Conservation (phyloP, 30 jellyfish, hydroid and myxozoan genomes). For the Aurelia sp. region DNA sequence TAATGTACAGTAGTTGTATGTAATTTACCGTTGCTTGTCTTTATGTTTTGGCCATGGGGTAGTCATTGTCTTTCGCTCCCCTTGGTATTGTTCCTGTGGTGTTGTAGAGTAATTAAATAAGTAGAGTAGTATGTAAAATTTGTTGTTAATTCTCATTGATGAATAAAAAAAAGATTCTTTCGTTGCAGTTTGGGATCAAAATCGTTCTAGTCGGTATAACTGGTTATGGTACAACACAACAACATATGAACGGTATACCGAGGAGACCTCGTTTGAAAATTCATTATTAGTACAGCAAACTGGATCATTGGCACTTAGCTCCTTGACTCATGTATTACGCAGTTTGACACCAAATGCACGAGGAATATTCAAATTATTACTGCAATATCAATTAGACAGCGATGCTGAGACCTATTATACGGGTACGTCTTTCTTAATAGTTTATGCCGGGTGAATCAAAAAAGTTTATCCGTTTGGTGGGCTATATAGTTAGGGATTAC, state of each 20-base stretch:
- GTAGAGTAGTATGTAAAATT: too few species aligned
- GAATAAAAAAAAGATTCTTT: too few species aligned
- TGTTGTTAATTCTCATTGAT: too few species aligned
- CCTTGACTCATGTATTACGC: constrained; percentile 89
- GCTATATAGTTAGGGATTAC: too few species aligned
- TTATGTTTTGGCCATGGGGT: too few species aligned
- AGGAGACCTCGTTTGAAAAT: constrained; percentile 93
- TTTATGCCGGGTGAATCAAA: too few species aligned
- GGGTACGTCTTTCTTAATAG: constrained; percentile 54
- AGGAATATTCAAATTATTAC: constrained; percentile 84
- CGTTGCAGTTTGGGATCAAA: constrained; percentile 92
- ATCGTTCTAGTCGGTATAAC: constrained; percentile 77
- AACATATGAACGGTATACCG: constrained; percentile 84
- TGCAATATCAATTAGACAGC: constrained; percentile 72
- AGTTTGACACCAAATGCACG: constrained; percentile 94
- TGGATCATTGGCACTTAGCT: constrained; percentile 88
- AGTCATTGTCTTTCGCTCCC: too few species aligned
- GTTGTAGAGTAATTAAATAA: too few species aligned
- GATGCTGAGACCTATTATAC: constrained; percentile 45
- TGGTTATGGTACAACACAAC: constrained; percentile 96
- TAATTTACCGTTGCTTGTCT: too few species aligned
- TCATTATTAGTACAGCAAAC: constrained; percentile 92
- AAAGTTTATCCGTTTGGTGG: too few species aligned
- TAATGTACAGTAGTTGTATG: too few species aligned
- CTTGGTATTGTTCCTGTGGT: too few species aligned